phyloP scores from a whole-genome alignment of 2,113 vertebrate species.

The Labrus mixtus region DNA sequence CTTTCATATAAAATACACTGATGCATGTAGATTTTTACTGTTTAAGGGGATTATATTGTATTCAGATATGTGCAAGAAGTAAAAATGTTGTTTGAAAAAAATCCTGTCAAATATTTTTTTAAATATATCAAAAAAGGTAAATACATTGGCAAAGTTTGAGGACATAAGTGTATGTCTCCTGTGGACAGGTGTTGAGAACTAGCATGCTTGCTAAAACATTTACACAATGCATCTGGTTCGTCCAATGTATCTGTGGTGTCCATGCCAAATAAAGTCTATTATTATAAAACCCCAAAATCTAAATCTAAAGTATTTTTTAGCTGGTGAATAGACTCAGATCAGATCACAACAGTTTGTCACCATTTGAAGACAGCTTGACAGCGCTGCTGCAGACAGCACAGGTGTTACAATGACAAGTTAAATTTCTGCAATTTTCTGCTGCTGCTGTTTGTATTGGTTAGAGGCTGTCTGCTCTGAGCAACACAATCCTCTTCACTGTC shows the following conservation, averaged over 20 bases:
- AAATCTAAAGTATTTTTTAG: constrained; percentile 20
- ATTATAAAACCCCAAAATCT: background rate
- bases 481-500: constrained; percentile 10
- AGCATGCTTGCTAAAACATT: no score
- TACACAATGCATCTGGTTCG: no score
- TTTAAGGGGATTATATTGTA: background rate
- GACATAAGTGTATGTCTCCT: background rate
- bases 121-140: constrained; percentile 11
- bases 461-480: constrained; percentile 4
- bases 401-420: constrained; percentile 37
- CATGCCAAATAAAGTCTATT: no score
- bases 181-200: no score
- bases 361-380: constrained; percentile 33
- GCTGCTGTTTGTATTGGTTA: constrained; percentile 40
- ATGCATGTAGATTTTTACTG: no score
- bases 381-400: constrained; percentile 25
- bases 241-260: no score
- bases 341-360: constrained; percentile 39
- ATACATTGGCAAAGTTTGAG: background rate
- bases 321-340: background rate
- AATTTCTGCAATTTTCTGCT: constrained; percentile 35
- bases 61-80: background rate
- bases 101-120: background rate
- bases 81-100: background rate
- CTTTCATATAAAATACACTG: no score